Percentiles rank a stretch among this genome's conserved stretches.
Evolutionary conservation across 2,113 vertebrate genomes (phyloP).

Genomic region (Dipodomys ordii): DNA sequence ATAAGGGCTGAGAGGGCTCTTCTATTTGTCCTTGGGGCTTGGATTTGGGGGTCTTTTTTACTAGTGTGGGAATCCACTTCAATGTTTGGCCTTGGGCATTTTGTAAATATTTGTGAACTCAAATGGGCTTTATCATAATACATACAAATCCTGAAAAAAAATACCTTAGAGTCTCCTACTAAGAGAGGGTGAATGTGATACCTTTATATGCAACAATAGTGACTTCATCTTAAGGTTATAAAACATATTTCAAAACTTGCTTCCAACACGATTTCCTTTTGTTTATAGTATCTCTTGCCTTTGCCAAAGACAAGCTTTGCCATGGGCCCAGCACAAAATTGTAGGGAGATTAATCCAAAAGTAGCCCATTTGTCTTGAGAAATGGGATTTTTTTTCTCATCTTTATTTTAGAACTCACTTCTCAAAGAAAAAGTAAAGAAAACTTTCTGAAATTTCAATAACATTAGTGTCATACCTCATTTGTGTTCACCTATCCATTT

Average conservation of each 20-base stretch:
- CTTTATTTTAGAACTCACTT: constrained; percentile 12
- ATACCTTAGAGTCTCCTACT: neutral
- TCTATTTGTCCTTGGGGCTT: neutral
- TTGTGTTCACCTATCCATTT: neutral
- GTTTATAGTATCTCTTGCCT: neutral
- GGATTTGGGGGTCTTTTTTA: neutral
- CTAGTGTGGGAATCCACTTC: neutral
- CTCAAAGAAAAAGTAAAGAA: neutral
- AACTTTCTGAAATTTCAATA: neutral
- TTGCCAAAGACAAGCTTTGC: neutral
- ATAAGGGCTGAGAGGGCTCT: neutral
- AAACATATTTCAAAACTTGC: neutral
- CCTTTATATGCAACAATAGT: no score
- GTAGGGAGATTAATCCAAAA: neutral
- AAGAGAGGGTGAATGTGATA: neutral
- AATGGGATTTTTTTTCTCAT: neutral
- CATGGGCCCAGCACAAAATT: neutral
- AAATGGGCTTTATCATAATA: neutral
- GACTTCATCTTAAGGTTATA: neutral
- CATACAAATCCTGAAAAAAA: neutral
- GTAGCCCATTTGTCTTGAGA: neutral
- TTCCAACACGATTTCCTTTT: neutral
- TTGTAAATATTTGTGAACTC: neutral
- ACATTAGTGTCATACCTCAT: neutral
- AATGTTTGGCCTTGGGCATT: neutral